Evolutionary conservation across 1,140 invertebrate genomes (phyloP), one percentile per base, ranked within the genome.

Genomic region (Hermetia illucens): DNA sequence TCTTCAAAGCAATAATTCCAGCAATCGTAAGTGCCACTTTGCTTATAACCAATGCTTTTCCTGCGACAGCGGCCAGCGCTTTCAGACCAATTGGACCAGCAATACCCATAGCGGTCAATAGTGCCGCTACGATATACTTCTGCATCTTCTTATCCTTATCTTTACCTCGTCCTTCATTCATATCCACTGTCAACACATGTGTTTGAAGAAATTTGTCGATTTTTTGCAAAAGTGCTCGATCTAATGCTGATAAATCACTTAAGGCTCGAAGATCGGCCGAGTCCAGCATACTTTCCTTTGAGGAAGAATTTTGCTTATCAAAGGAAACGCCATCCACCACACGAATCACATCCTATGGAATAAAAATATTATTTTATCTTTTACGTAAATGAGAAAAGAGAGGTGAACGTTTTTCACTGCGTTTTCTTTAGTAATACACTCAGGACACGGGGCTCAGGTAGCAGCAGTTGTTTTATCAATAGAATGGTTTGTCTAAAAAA

Each of bases 1-100:
- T 77, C 61, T 77, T 79, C 19, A 79, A 61, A 18, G 72, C 74
- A 41, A 78, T 74, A 24, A 76, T 74, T 25, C 74, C 71, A 33
- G 75, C 71, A 40, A 79, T 76, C 32, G 75, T 74, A 24, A 79
- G 52, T 1, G 75, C 75, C 29, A 76, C 69, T 49, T 79, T 79
- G 54, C 73, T 75, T 41, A 75, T 73, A 34, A 79, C 68, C 18
- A 78, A 54, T 2, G 75, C 73, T 55, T 79, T 76, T 16, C 71
- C 74, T 13, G 75, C 74, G 38, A 77, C 73, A 4, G 74, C 64
- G 24, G 72, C 74, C 40, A 77, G 53, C 5, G 71, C 70, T 60
- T 77, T 77, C 39, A 77, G 55, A 4, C 65, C 59, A 37, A 69
- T 34, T 0, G 67, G 66, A 15, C 62, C 66, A 20, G 72, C 72